Conservation (phyloP, 2,797 vertebrate genomes). For the Carapus acus region DNA sequence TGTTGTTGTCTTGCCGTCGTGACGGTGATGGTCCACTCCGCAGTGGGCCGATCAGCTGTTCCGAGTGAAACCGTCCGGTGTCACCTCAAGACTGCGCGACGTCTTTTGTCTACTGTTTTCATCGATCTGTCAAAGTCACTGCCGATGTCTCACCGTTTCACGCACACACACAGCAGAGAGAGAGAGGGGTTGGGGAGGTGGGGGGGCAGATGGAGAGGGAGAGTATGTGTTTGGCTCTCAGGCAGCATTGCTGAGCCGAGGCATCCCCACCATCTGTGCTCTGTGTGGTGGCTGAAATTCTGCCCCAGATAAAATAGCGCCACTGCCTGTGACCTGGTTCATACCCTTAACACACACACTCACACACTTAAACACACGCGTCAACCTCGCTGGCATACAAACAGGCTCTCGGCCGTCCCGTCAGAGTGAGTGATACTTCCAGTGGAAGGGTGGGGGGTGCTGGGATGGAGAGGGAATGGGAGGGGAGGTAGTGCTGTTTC, state of each 20-base stretch:
- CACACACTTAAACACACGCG: background rate
- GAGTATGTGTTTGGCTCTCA: constrained; percentile 14
- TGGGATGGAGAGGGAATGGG: too few species aligned
- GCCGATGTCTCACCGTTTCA: constrained; percentile 29
- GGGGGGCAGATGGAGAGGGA: background rate
- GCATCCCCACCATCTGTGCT: constrained; percentile 68
- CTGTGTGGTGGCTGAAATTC: constrained; percentile 61
- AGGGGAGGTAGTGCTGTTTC: constrained; percentile 5
- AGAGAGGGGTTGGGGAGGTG: too few species aligned
- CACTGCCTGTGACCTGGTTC: constrained; percentile 64
- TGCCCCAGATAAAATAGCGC: constrained; percentile 66
- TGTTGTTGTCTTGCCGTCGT: constrained; percentile 21
- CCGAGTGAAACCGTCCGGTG: constrained; percentile 35
- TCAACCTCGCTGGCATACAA: constrained; percentile 13
- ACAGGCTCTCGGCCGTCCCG: background rate
- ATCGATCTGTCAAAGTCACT: constrained; percentile 38
- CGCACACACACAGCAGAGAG: too few species aligned
- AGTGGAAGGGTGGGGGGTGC: too few species aligned
- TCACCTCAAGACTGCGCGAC: constrained; percentile 29
- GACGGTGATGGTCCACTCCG: constrained; percentile 43
- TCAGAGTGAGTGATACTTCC: background rate
- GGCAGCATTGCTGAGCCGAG: constrained; percentile 47
- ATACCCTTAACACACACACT: constrained; percentile 22
- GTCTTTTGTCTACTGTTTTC: constrained; percentile 30
- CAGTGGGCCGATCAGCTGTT: constrained; percentile 29